Percentiles rank a stretch among this genome's conserved stretches.
Evolutionary conservation across 2,113 vertebrate genomes (phyloP).

Genomic region (Phoenicopterus ruber): DNA sequence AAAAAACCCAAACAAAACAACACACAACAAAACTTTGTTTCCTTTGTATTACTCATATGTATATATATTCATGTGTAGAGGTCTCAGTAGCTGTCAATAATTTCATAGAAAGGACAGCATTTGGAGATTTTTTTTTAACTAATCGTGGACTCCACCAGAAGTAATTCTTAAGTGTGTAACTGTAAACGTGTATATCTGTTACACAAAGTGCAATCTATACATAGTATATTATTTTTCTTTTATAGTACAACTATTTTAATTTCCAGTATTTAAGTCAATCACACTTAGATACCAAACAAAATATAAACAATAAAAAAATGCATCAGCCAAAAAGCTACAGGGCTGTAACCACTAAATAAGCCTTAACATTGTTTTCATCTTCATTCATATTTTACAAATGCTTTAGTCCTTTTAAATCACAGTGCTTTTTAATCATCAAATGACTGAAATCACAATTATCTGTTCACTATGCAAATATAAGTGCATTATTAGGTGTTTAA

Average conservation of each 20-base stretch:
- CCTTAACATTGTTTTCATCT: conserved; percentile 87
- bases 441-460: conserved; percentile 65
- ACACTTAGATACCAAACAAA: conserved; percentile 91
- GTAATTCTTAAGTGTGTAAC: background rate
- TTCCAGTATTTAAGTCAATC: conserved; percentile 90
- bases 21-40: background rate
- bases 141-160: background rate
- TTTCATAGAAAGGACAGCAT: background rate
- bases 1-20: too few species aligned
- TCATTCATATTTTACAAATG: conserved; percentile 81
- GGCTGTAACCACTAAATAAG: conserved; percentile 83
- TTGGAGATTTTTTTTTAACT: background rate
- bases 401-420: conserved; percentile 68
- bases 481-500: background rate
- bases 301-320: conserved; percentile 95
- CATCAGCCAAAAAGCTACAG: conserved; percentile 88
- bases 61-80: background rate
- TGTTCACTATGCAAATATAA: conserved; percentile 45
- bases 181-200: background rate
- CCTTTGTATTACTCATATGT: background rate
- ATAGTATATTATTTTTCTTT: background rate
- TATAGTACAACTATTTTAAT: conserved; percentile 26
- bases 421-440: conserved; percentile 63
- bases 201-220: background rate
- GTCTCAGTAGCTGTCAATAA: background rate